Evolutionary conservation across 2,888 invertebrate species (phyloP).

Genomic region (Nesidiocoris tenuis): DNA sequence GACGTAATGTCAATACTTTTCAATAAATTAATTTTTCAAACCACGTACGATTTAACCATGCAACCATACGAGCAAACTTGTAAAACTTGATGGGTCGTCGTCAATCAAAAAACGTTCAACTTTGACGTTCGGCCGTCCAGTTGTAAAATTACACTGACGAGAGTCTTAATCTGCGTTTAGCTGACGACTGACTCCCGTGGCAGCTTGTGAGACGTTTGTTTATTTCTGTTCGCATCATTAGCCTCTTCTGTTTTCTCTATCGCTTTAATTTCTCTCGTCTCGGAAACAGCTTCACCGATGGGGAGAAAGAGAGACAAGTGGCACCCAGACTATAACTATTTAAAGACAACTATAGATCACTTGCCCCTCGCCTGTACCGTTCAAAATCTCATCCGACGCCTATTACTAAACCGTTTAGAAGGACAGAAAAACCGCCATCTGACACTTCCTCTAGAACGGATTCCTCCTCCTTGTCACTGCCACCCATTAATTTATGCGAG

Average conservation of each 20-base stretch:
- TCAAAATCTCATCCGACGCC: neutral
- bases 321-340: slow-evolving; percentile 27
- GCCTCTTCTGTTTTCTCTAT: neutral
- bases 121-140: neutral
- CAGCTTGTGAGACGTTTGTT: neutral
- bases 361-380: neutral
- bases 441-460: neutral
- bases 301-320: neutral
- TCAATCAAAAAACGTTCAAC: neutral
- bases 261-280: neutral
- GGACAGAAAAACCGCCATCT: neutral
- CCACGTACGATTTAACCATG: too few relatives aligned
- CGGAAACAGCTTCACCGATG: neutral
- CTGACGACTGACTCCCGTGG: neutral
- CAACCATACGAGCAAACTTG: too few relatives aligned
- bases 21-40: too few relatives aligned
- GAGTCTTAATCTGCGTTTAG: neutral
- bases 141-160: neutral
- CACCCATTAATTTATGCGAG: neutral
- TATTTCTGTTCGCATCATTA: neutral
- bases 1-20: too few relatives aligned
- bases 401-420: neutral
- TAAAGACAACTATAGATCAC: slow-evolving; percentile 35
- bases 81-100: neutral
- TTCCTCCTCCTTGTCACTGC: neutral